A percentile compares a stretch with the other conserved stretches of the same genome.
Evolutionary conservation across 1,140 invertebrate species (phyloP).

Genomic region (Lepeophtheirus salmonis): DNA sequence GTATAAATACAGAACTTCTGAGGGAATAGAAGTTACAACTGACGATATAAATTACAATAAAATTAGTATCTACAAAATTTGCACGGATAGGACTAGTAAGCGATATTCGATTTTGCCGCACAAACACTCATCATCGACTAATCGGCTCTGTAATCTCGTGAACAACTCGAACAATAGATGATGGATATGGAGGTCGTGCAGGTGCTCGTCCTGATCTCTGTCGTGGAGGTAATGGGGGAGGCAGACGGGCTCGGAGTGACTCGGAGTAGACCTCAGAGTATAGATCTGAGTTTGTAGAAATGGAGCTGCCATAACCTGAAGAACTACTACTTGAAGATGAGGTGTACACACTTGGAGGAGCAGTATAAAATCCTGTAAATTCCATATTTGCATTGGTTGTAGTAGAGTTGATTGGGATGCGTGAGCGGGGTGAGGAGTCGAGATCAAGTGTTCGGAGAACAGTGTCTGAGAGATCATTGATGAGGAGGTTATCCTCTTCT

Average conservation of each 20-base stretch:
- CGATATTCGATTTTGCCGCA: no score
- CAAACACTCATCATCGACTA: background rate
- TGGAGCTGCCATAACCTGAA: background rate
- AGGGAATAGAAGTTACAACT: no score
- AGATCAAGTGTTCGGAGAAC: conserved; percentile 2
- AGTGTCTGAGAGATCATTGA: background rate
- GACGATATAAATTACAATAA: no score
- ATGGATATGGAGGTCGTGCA: background rate
- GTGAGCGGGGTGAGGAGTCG: background rate
- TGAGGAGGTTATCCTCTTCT: background rate
- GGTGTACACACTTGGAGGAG: background rate
- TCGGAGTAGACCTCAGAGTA: background rate
- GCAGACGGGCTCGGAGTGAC: no score
- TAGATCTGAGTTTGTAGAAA: background rate
- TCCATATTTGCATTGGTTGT: background rate
- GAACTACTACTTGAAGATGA: background rate
- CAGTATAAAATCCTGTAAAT: conserved; percentile 1
- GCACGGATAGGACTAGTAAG: no score
- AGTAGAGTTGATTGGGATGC: conserved; percentile 2
- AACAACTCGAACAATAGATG: background rate
- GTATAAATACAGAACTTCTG: no score
- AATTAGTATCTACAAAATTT: no score
- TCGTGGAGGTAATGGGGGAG: background rate
- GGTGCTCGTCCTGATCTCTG: background rate
- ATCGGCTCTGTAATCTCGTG: background rate